phyloP scores from a whole-genome alignment of 1,140 invertebrate genomes.

The Plectrocnemia conspersa region DNA sequence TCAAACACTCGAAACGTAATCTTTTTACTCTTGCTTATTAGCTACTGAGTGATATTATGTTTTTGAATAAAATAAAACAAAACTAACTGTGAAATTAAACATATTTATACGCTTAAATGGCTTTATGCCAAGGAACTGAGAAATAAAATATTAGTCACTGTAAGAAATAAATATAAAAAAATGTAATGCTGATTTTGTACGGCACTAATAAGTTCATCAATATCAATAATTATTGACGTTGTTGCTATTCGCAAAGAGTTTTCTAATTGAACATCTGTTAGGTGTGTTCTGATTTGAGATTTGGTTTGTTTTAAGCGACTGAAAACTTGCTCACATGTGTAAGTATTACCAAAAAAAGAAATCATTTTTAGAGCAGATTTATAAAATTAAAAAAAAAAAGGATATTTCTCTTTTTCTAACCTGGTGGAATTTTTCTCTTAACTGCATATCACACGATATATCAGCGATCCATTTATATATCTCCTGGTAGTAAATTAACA shows the following conservation, averaged over 20 bases:
- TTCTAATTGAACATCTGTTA: slow-evolving; percentile 18
- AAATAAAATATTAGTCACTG: no score
- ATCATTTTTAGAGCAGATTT: slow-evolving; percentile 22
- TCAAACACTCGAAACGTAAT: no score
- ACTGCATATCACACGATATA: slow-evolving; percentile 17
- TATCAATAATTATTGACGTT: slow-evolving; percentile 7
- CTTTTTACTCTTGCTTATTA: no score
- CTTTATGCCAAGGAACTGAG: no score
- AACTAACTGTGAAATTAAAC: no score
- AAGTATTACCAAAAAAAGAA: slow-evolving; percentile 22
- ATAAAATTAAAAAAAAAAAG: slow-evolving; percentile 21
- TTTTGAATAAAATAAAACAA: no score
- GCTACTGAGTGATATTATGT: no score
- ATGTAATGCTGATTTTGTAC: no score
- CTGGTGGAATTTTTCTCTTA: no score
- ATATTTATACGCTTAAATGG: no score
- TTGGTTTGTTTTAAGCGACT: slow-evolving; percentile 20
- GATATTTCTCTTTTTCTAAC: slow-evolving; percentile 20
- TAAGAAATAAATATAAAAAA: no score
- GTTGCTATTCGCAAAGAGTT: slow-evolving; percentile 18
- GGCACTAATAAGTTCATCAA: no score
- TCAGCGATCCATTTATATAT: slow-evolving; percentile 16
- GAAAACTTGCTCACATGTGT: slow-evolving; percentile 24
- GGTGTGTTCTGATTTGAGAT: slow-evolving; percentile 21
- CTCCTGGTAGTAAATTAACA: slow-evolving; percentile 17